Percentiles rank a stretch among this genome's conserved stretches.
Evolutionary conservation across 2,888 invertebrate genomes (phyloP).

Genomic region (Caenorhabditis sp.): DNA sequence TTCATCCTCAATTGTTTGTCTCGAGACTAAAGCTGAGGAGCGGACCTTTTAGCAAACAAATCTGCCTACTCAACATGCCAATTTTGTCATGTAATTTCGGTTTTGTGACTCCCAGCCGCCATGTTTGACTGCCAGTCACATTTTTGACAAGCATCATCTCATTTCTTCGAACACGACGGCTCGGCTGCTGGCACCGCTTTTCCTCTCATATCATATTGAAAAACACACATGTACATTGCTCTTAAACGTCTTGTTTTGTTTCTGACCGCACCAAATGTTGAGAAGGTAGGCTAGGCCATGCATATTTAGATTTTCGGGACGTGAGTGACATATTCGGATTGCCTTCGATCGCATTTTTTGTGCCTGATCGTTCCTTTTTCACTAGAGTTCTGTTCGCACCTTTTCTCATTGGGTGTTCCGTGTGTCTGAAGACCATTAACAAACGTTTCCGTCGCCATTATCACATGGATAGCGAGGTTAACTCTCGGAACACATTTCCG

Average conservation of each 20-base stretch:
- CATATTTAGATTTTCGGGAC: conserved; percentile 49
- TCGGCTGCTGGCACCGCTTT: conserved; percentile 25
- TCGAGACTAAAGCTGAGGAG: not conserved
- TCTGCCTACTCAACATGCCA: conserved; percentile 45
- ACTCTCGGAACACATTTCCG: conserved; percentile 45
- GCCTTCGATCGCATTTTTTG: conserved; percentile 20
- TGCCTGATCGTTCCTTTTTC: not conserved
- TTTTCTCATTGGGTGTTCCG: conserved; percentile 19
- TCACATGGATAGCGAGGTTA: conserved; percentile 30
- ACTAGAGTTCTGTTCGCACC: no score
- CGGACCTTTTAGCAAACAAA: conserved; percentile 26
- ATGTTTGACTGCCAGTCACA: conserved; percentile 50
- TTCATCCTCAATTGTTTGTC: no score
- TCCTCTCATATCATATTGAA: conserved; percentile 34
- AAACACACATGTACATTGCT: conserved; percentile 15
- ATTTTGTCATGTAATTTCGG: conserved; percentile 52
- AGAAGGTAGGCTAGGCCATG: conserved; percentile 44
- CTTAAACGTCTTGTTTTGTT: conserved; percentile 53
- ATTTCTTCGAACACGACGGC: conserved; percentile 49
- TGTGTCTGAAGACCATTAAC: conserved; percentile 26
- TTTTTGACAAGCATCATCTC: conserved; percentile 53
- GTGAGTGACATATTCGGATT: conserved; percentile 52
- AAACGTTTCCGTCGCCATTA: conserved; percentile 34
- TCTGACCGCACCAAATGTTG: conserved; percentile 37
- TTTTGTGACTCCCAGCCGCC: conserved; percentile 31